phyloP scores from a whole-genome alignment of 1,140 invertebrate genomes.

The Homarus americanus region DNA sequence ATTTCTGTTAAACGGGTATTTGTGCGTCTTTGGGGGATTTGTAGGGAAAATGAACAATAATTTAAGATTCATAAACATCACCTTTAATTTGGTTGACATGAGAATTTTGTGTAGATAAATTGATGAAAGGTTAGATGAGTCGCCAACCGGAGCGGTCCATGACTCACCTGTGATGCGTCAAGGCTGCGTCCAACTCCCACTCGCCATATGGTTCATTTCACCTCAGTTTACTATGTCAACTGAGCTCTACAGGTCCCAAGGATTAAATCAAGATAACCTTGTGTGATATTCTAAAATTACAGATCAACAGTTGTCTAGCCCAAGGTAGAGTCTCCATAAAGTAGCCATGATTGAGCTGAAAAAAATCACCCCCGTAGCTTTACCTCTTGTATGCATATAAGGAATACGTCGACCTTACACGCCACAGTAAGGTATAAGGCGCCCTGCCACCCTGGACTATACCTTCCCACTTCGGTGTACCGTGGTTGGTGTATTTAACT shows the following conservation, averaged over 20 bases:
- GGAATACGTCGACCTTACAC: background rate
- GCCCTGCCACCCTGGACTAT: background rate
- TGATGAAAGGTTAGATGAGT: background rate
- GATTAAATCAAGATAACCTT: no score
- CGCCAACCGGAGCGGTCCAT: background rate
- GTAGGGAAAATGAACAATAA: no score
- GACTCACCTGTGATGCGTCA: constrained; percentile 40
- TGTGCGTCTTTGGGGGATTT: no score
- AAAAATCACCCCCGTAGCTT: background rate
- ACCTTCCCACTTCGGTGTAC: background rate
- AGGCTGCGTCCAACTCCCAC: constrained; percentile 23
- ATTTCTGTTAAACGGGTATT: no score
- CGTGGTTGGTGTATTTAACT: background rate
- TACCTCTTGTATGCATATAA: background rate
- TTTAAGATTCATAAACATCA: no score
- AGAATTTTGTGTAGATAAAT: background rate
- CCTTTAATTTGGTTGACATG: no score
- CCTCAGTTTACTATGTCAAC: constrained; percentile 16
- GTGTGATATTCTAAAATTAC: background rate
- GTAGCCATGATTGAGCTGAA: background rate
- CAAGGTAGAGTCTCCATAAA: background rate
- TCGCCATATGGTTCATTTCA: constrained; percentile 44
- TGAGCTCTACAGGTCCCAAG: constrained; percentile 2
- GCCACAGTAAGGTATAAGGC: background rate
- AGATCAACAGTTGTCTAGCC: background rate